Percentiles rank a stretch among this genome's conserved stretches.
Conservation (phyloP, 1,140 invertebrate genomes). For the Drosophila takahashii region DNA sequence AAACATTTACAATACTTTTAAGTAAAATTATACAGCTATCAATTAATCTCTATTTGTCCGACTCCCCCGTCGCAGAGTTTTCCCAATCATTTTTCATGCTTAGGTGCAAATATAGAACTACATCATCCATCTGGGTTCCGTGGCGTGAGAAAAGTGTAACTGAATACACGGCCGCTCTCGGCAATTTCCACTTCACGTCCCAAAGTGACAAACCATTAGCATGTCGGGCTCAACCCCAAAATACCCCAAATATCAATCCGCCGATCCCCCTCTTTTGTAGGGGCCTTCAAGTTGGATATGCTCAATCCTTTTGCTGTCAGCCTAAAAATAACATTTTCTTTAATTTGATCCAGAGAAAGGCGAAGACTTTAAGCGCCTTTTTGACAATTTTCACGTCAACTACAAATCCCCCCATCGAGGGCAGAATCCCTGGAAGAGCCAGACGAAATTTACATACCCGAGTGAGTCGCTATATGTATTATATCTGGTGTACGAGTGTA, state of each 20-base stretch:
- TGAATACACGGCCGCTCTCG: constrained; percentile 27
- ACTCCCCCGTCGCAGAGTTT: constrained; percentile 2
- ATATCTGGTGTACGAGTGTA: constrained; percentile 36
- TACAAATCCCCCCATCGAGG: constrained; percentile 67
- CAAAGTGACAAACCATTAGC: constrained; percentile 48
- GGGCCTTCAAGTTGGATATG: constrained; percentile 39
- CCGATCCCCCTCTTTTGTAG: constrained; percentile 5
- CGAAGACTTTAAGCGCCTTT: constrained; percentile 77
- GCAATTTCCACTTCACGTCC: constrained; percentile 38
- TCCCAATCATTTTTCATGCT: constrained; percentile 48
- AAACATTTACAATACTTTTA: constrained; percentile 17
- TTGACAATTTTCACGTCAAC: constrained; percentile 80
- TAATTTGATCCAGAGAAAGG: constrained; percentile 53
- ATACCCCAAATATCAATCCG: constrained; percentile 27
- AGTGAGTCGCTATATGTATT: constrained; percentile 2
- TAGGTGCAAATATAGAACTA: constrained; percentile 58
- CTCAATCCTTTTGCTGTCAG: constrained; percentile 74
- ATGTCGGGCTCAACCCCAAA: constrained; percentile 34
- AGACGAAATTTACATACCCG: constrained; percentile 67
- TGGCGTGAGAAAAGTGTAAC: constrained; percentile 49
- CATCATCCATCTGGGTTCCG: constrained; percentile 21
- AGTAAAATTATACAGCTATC: constrained; percentile 5
- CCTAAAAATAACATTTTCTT: constrained; percentile 79
- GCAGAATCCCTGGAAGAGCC: constrained; percentile 47
- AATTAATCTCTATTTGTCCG: constrained; percentile 56